These are phyloP conservation scores for Malurus splendens DNA, from an alignment of 2,797 vertebrate species.

Conservation along the genomic window DNA sequence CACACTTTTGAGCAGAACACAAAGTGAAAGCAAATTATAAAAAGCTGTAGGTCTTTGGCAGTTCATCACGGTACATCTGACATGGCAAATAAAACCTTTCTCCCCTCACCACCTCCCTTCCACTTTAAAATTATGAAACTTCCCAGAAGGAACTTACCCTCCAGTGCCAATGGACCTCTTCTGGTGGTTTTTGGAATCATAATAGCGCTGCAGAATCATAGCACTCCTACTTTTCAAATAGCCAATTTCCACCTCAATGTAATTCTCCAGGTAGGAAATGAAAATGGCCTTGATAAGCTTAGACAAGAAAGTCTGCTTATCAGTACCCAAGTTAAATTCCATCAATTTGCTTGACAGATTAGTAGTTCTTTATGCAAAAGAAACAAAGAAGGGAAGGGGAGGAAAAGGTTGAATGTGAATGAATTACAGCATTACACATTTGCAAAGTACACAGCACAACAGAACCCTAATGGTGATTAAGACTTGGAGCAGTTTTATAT, in stretches of 20 bases:
- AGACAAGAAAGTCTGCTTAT: constrained; percentile 98
- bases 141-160: constrained; percentile 77
- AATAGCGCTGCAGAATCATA: constrained; percentile 93
- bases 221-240: constrained; percentile 92
- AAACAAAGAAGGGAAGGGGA: constrained; percentile 46
- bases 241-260: constrained; percentile 93
- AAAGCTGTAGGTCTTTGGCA: neutral
- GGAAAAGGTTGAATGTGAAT: constrained; percentile 45
- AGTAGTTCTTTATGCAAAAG: constrained; percentile 82
- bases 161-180: constrained; percentile 91
- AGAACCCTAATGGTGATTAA: neutral
- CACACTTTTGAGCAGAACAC: neutral
- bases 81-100: neutral
- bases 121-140: neutral
- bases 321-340: constrained; percentile 97
- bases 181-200: constrained; percentile 99
- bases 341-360: constrained; percentile 89
- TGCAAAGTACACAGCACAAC: constrained; percentile 27
- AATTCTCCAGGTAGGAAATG: constrained; percentile 95
- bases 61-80: neutral
- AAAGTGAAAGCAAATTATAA: neutral
- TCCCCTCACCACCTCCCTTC: constrained; percentile 23
- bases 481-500: neutral
- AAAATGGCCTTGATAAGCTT: constrained; percentile 99
- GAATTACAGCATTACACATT: constrained; percentile 15